Percentiles rank a stretch among this genome's conserved stretches.
These are phyloP conservation scores for Sycophila sp. DNA, from an alignment of 1,140 invertebrate species.

Conservation along the genomic window DNA sequence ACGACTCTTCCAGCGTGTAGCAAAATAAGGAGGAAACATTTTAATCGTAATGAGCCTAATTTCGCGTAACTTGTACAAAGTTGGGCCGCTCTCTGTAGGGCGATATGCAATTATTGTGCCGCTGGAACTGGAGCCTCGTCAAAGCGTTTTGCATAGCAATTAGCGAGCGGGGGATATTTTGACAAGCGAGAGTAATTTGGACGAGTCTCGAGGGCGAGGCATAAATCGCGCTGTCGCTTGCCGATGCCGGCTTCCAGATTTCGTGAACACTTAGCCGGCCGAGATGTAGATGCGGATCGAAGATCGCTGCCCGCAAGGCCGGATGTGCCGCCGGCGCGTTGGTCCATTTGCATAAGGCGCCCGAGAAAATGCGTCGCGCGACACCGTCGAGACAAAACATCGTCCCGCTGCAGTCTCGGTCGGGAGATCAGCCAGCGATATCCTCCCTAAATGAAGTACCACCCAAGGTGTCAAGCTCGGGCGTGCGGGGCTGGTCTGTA, in stretches of 20 bases:
- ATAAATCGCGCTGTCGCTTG: not conserved
- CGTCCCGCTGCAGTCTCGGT: not conserved
- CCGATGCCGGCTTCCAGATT: not conserved
- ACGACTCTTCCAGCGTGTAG: too few relatives aligned
- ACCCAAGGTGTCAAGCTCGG: constrained; percentile 62
- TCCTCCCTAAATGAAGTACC: constrained; percentile 59
- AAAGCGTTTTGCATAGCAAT: too few relatives aligned
- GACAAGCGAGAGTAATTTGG: not conserved
- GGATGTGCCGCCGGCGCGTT: too few relatives aligned
- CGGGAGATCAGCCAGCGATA: constrained; percentile 56
- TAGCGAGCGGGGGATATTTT: too few relatives aligned
- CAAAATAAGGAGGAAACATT: too few relatives aligned
- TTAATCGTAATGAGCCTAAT: too few relatives aligned
- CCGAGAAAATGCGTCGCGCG: constrained; percentile 20
- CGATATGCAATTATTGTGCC: too few relatives aligned
- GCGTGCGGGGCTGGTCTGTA: too few relatives aligned
- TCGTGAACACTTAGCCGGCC: not conserved
- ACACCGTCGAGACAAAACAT: not conserved
- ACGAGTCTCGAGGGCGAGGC: too few relatives aligned
- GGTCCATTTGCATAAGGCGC: constrained; percentile 18
- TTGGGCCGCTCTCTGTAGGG: too few relatives aligned
- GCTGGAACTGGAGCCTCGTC: too few relatives aligned
- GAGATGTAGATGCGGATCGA: not conserved
- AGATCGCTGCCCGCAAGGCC: not conserved
- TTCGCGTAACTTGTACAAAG: too few relatives aligned